Base-by-base conservation (phyloP, 2,888 invertebrate genomes). In the Coleophora flavipennella region DNA sequence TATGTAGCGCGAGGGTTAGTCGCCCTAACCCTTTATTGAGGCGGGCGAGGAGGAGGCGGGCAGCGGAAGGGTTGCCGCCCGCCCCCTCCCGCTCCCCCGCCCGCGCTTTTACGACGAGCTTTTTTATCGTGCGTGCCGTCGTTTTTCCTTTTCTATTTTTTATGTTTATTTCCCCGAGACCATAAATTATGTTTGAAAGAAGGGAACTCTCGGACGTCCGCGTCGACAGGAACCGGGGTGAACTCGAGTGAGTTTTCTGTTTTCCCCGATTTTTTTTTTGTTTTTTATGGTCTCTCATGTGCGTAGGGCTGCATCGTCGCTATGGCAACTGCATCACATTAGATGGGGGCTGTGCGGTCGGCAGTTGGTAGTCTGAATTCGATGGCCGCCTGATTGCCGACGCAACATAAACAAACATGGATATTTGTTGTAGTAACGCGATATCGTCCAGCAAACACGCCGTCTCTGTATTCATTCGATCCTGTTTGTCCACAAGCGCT, bases 171-270 rank as follows among this genome's bases (percentile, higher is more conserved):
- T 85, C 84, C 84, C 80, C 76, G 73, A 81, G 78, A 84, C 79
- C 84, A 85, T 85, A 85, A 85, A 85, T 85, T 81, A 85, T 77
- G 84, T 85, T 85, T 83, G 85, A 80, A 83, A 80, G 83, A 74
- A 85, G 85, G 85, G 85, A 81, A 78, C 75, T 72, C 77, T 81
- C 79, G 84, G 84, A 83, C 84, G 72, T 67, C 67, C 69, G 67
- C 72, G 66, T 66, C 77, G 78, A 76, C 83, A 79, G 77, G 76
- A 77, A 75, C 75, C 78, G 73, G 78, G 81, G 80, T 72, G 74
- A 75, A 63, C 66, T 66, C 72, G 65, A 73, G 68, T 68, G 71
- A 72, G 70, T 74, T 75, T 77, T 73, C 75, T 74, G 67, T 70
- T 69, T 73, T 70, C 65, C 60, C 56, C 67, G 68, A 66, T 72